Percentiles rank a stretch among this genome's conserved stretches.
Conservation (phyloP, 2,888 invertebrate species). For the Nymphalis urticae region DNA sequence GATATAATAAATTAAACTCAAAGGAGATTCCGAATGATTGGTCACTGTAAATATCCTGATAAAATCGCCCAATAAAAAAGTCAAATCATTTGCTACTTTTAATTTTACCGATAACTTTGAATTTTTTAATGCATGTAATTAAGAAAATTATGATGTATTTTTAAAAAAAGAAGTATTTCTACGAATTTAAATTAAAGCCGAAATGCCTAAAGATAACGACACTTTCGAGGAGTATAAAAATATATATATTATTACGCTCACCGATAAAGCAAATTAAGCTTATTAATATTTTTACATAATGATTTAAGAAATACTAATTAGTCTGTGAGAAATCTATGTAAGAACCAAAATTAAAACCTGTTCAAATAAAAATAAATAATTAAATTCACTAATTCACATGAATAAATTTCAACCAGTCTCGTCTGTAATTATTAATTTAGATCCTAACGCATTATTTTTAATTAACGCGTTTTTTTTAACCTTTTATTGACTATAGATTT, state of each 20-base stretch:
- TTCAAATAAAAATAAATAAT: conserved; percentile 1
- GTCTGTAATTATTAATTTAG: background rate
- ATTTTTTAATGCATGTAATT: conserved; percentile 23
- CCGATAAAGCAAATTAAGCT: conserved; percentile 4
- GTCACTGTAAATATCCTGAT: conserved; percentile 36
- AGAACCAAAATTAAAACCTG: conserved; percentile 2
- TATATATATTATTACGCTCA: background rate
- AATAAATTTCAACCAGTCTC: background rate
- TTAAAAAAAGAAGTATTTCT: background rate
- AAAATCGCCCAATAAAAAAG: conserved; percentile 27
- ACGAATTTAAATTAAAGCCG: background rate
- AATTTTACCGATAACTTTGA: conserved; percentile 21
- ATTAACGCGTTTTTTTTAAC: too few species aligned
- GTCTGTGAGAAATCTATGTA: conserved; percentile 3
- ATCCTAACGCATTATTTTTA: too few species aligned
- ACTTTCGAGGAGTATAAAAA: background rate
- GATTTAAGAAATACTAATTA: conserved; percentile 2
- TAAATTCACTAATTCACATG: conserved; percentile 1
- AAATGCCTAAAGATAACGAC: background rate
- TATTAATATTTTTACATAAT: background rate
- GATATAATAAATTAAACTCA: conserved; percentile 33
- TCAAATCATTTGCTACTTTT: conserved; percentile 31
- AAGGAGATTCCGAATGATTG: conserved; percentile 29
- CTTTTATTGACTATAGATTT: too few species aligned
- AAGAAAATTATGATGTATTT: conserved; percentile 4